These are phyloP conservation scores for Eunapius fragilis DNA, from an alignment of 37 sponge, comb jelly and placozoan species.

Conservation along the genomic window DNA sequence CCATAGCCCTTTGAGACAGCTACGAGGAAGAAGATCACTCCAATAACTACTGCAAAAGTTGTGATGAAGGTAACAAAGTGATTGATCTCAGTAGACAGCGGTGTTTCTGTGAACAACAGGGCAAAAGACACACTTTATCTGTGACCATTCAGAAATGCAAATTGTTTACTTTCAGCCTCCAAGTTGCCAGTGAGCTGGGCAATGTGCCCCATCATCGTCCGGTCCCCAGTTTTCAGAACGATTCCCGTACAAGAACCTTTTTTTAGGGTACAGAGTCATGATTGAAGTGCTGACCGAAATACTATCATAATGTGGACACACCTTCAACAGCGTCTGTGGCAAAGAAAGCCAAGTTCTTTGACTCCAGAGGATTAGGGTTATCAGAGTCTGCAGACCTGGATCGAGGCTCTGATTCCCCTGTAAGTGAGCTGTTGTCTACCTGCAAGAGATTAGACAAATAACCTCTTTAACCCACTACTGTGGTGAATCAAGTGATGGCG, in stretches of 20 bases:
- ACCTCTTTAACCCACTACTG: too few relatives aligned
- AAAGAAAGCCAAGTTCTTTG: slow-evolving; percentile 96
- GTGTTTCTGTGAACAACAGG: slow-evolving; percentile 67
- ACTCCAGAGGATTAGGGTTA: slow-evolving; percentile 88
- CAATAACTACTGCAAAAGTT: slow-evolving; percentile 86
- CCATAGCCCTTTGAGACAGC: slow-evolving; percentile 64
- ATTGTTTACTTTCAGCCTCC: slow-evolving; percentile 73
- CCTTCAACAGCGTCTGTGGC: slow-evolving; percentile 96
- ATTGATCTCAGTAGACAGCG: slow-evolving; percentile 87
- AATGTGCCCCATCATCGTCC: slow-evolving; percentile 95
- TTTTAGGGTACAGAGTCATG: too few relatives aligned
- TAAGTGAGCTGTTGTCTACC: slow-evolving; percentile 98
- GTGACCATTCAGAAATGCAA: neutral
- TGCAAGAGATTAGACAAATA: too few relatives aligned
- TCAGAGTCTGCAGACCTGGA: slow-evolving; percentile 68
- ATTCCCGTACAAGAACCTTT: slow-evolving; percentile 84
- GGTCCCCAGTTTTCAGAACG: slow-evolving; percentile 90
- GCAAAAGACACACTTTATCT: neutral
- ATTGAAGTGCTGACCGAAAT: too few relatives aligned
- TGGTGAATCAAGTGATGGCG: too few relatives aligned
- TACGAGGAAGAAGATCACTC: slow-evolving; percentile 81
- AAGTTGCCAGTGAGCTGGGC: slow-evolving; percentile 88
- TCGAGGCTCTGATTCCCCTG: slow-evolving; percentile 96
- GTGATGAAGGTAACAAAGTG: slow-evolving; percentile 95
- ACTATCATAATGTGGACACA: too few relatives aligned